Conservation (phyloP, 2,797 vertebrate genomes). For the Cichlasoma orientale region DNA sequence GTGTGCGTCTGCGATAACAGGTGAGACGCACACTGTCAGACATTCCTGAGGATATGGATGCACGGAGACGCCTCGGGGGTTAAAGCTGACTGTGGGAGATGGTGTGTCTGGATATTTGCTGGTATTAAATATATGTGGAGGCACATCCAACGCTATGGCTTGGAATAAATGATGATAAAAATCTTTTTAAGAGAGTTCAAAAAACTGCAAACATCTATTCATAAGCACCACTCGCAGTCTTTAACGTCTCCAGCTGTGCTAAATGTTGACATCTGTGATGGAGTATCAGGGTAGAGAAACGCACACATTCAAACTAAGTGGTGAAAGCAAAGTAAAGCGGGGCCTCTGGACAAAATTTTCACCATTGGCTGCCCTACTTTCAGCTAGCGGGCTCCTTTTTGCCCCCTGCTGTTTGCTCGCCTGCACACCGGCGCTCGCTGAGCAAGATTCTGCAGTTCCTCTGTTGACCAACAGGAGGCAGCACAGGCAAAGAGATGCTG, state of each 20-base stretch:
- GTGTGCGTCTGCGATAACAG: conserved; percentile 29
- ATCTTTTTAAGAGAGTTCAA: neutral
- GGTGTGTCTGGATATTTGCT: conserved; percentile 4
- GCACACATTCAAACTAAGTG: conserved; percentile 33
- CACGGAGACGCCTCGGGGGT: conserved; percentile 34
- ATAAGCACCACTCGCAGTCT: neutral
- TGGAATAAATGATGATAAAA: neutral
- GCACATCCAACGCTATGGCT: neutral
- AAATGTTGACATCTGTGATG: conserved; percentile 15
- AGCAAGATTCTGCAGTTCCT: neutral
- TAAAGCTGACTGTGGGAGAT: conserved; percentile 21
- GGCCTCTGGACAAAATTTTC: conserved; percentile 43
- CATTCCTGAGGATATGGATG: conserved; percentile 66
- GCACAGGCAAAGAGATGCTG: neutral
- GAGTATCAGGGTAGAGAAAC: conserved; percentile 22
- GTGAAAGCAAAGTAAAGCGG: conserved; percentile 44
- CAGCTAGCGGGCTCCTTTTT: conserved; percentile 20
- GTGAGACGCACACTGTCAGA: conserved; percentile 43
- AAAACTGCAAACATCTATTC: neutral
- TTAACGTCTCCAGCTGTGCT: neutral
- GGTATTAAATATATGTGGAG: conserved; percentile 7
- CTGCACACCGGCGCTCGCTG: rapidly evolving
- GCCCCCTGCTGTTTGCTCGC: conserved; percentile 58
- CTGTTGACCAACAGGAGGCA: conserved; percentile 40
- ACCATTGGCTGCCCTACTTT: conserved; percentile 71